Conservation (phyloP, 2,888 invertebrate genomes). For the Cerastoderma edule region DNA sequence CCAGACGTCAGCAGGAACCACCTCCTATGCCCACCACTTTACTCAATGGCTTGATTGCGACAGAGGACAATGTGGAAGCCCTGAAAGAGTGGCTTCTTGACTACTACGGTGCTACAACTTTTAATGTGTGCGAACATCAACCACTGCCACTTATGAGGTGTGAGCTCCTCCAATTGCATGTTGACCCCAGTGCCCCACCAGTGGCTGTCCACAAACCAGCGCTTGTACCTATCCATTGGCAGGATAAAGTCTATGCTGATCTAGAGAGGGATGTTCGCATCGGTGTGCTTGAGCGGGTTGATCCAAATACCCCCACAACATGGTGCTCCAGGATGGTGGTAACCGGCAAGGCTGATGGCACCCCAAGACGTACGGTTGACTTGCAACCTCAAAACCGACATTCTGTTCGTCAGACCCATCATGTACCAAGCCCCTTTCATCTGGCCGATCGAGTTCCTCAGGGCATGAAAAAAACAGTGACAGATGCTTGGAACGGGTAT, state of each 20-base stretch:
- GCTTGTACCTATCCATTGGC: slow-evolving; percentile 47
- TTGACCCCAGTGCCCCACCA: slow-evolving; percentile 50
- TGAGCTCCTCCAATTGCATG: slow-evolving; percentile 50
- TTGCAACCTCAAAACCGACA: slow-evolving; percentile 37
- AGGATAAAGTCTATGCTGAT: slow-evolving; percentile 39
- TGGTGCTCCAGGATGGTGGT: slow-evolving; percentile 46
- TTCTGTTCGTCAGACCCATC: slow-evolving; percentile 55
- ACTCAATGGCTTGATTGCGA: slow-evolving; percentile 37
- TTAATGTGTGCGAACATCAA: slow-evolving; percentile 50
- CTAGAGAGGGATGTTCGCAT: slow-evolving; percentile 45
- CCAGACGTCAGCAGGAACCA: slow-evolving; percentile 29
- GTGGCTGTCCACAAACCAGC: slow-evolving; percentile 48
- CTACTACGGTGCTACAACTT: slow-evolving; percentile 37
- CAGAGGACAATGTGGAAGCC: slow-evolving; percentile 38
- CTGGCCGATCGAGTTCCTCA: slow-evolving; percentile 48
- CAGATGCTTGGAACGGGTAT: slow-evolving; percentile 51
- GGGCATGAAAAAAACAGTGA: slow-evolving; percentile 49
- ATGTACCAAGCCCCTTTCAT: slow-evolving; percentile 53
- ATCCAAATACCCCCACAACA: slow-evolving; percentile 33
- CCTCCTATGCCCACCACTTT: slow-evolving; percentile 24
- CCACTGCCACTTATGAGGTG: slow-evolving; percentile 50
- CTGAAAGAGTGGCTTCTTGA: slow-evolving; percentile 42
- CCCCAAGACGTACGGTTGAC: slow-evolving; percentile 36
- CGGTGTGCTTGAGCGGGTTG: slow-evolving; percentile 44
- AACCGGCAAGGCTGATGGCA: slow-evolving; percentile 35